These are phyloP conservation scores for Rhodinocichla rosea DNA, from an alignment of 2,113 vertebrate species.

Conservation along the genomic window DNA sequence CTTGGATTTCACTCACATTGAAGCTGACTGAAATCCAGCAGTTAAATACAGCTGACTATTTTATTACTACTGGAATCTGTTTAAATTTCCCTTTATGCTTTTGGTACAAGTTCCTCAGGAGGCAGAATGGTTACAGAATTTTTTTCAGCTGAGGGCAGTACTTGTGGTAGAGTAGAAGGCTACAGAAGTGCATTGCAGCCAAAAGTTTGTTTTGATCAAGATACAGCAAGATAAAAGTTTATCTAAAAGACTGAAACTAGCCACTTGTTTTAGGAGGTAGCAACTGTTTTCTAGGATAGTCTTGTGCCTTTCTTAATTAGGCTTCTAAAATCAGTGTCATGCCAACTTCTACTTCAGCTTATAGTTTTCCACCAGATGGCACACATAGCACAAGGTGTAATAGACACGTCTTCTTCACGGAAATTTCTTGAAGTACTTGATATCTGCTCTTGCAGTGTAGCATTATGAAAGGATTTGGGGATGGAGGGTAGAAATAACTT, in stretches of 20 bases:
- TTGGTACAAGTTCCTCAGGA: neutral
- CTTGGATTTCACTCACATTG: neutral
- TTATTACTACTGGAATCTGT: neutral
- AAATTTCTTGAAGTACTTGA: neutral
- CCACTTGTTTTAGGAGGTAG: neutral
- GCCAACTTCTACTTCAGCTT: neutral
- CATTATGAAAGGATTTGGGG: neutral
- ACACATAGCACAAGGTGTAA: neutral
- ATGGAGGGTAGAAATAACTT: neutral
- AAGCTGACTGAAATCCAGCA: neutral
- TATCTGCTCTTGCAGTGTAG: neutral
- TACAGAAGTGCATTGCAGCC: neutral
- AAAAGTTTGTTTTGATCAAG: neutral
- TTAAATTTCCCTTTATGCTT: neutral
- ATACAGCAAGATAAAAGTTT: neutral
- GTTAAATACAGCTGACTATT: neutral
- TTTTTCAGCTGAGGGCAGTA: neutral
- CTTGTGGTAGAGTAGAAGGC: neutral
- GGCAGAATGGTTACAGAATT: neutral
- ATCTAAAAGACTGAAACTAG: neutral
- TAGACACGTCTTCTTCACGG: neutral
- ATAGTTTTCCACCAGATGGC: conserved; percentile 56
- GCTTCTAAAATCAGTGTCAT: neutral
- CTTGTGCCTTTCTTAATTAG: neutral
- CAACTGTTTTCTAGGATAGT: neutral